Percentiles rank a stretch among this genome's conserved stretches.
These are phyloP conservation scores for Drosophila lowei DNA, from an alignment of 1,140 invertebrate genomes.

Conservation along the genomic window DNA sequence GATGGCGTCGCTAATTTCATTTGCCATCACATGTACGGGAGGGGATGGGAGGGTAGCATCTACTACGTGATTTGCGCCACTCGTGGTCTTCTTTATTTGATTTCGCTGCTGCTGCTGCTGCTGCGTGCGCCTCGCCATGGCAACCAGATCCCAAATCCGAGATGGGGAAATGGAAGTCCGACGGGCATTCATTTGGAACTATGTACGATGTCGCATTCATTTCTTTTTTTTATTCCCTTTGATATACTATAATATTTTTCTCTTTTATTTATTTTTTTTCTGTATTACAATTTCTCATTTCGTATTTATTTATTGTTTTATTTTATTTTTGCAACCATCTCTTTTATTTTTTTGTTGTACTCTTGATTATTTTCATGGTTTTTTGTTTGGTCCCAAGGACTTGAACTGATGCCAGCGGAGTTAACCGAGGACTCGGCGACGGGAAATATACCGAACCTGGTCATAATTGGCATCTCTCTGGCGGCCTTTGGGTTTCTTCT, in stretches of 20 bases:
- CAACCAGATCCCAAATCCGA: constrained; percentile 24
- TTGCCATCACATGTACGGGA: constrained; percentile 59
- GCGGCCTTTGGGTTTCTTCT: constrained; percentile 90
- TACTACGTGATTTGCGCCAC: constrained; percentile 75
- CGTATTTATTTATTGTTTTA: constrained; percentile 77
- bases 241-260: constrained; percentile 82
- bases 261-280: constrained; percentile 66
- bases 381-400: constrained; percentile 73
- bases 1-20: constrained; percentile 73
- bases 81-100: constrained; percentile 53
- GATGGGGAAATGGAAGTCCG: not conserved
- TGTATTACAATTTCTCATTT: constrained; percentile 84
- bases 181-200: not conserved
- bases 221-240: constrained; percentile 33
- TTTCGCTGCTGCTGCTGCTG: constrained; percentile 23
- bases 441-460: constrained; percentile 88
- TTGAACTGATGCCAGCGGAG: constrained; percentile 87
- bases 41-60: too few relatives aligned
- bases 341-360: constrained; percentile 39
- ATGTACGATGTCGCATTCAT: constrained; percentile 19
- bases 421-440: constrained; percentile 85
- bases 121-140: constrained; percentile 49
- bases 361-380: constrained; percentile 30
- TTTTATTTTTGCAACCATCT: constrained; percentile 71
- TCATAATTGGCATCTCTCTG: constrained; percentile 92